Conservation (phyloP, 2,797 vertebrate species). For the Sebastes trivittatus region DNA sequence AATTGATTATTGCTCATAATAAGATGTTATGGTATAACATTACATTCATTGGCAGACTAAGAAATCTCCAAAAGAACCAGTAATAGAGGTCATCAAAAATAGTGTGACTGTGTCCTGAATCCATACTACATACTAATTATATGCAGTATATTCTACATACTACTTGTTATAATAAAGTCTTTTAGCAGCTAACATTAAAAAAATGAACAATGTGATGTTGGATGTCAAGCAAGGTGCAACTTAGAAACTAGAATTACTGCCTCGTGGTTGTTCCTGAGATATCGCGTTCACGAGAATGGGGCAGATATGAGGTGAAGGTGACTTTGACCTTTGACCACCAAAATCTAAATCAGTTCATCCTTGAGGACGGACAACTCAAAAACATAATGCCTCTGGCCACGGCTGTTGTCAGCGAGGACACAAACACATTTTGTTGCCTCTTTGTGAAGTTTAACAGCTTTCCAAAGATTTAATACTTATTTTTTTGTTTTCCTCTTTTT, state of each 20-base stretch:
- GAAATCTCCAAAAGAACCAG: background rate
- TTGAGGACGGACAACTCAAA: background rate
- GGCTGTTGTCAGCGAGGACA: rapidly evolving
- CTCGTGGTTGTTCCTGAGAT: too few species aligned
- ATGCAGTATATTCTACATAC: background rate
- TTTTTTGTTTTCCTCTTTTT: background rate
- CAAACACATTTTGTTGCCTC: too few species aligned
- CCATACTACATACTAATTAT: background rate
- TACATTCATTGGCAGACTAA: background rate
- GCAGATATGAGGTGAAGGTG: too few species aligned
- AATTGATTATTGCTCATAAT: background rate
- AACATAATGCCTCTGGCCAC: background rate
- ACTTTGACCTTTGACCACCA: too few species aligned
- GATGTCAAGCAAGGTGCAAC: background rate
- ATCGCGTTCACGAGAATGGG: too few species aligned
- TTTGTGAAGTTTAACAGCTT: background rate
- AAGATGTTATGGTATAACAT: background rate
- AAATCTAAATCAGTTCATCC: too few species aligned
- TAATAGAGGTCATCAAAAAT: background rate
- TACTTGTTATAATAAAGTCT: background rate
- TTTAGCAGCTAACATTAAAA: background rate
- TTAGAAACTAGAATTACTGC: background rate
- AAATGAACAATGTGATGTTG: background rate
- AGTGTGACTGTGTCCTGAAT: background rate
- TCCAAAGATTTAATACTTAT: background rate